These are phyloP conservation scores for Ectemnius cavifrons DNA, from an alignment of 2,888 invertebrate species.

Conservation along the genomic window DNA sequence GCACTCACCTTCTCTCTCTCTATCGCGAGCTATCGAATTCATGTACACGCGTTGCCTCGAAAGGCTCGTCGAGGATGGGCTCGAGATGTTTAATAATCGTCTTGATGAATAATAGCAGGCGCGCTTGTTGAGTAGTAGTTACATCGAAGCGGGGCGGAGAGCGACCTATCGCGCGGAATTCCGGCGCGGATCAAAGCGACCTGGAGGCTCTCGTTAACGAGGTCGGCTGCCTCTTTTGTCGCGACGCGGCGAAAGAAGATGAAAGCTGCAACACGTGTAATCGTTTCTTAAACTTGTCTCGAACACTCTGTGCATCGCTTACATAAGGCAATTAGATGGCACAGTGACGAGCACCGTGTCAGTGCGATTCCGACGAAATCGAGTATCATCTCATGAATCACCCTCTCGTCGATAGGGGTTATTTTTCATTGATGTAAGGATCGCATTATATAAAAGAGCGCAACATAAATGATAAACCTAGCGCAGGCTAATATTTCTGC, in stretches of 20 bases:
- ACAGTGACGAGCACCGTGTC: neutral
- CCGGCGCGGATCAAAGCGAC: slow-evolving; percentile 3
- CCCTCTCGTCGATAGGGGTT: neutral
- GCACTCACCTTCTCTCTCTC: slow-evolving; percentile 28
- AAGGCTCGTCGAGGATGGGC: slow-evolving; percentile 30
- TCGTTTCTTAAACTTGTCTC: slow-evolving; percentile 42
- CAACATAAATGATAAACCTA: no score
- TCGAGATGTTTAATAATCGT: slow-evolving; percentile 37
- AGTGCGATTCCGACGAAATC: neutral
- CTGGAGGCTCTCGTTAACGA: neutral
- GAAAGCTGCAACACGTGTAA: slow-evolving; percentile 40
- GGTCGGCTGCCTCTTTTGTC: slow-evolving; percentile 4
- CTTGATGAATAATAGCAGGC: slow-evolving; percentile 37
- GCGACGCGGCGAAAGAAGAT: slow-evolving; percentile 9
- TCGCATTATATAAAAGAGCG: no score
- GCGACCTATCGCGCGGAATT: slow-evolving; percentile 5
- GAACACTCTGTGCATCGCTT: slow-evolving; percentile 8
- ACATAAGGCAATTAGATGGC: slow-evolving; percentile 32
- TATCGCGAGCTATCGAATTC: slow-evolving; percentile 13
- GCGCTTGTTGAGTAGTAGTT: neutral
- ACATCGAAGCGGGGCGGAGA: neutral
- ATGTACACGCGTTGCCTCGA: slow-evolving; percentile 22
- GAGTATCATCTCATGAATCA: neutral
- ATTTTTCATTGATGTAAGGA: no score
- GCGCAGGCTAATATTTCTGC: no score